Conservation (phyloP, 2,888 invertebrate species). For the Tinea trinotella region DNA sequence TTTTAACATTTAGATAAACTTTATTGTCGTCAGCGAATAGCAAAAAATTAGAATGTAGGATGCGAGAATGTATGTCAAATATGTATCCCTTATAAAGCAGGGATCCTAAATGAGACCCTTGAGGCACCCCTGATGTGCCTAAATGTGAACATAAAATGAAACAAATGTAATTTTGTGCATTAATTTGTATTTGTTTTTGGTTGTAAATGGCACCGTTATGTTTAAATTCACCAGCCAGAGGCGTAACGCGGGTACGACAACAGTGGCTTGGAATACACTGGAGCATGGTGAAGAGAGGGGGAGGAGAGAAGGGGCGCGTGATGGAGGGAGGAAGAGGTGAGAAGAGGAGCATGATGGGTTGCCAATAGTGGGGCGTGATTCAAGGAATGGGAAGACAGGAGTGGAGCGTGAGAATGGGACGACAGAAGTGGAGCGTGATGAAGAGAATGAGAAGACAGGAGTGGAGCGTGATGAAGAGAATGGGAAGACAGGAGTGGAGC, state of each 20-base stretch:
- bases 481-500: conserved; percentile 4
- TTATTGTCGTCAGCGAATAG: too few relatives aligned
- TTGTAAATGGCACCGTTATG: too few relatives aligned
- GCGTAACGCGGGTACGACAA: background rate
- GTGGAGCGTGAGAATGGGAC: background rate
- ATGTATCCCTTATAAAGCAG: too few relatives aligned
- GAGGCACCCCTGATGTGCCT: too few relatives aligned
- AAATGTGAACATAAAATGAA: too few relatives aligned
- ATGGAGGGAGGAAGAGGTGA: background rate
- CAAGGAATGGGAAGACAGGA: background rate
- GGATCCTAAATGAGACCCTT: too few relatives aligned
- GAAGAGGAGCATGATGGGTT: background rate
- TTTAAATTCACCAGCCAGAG: background rate
- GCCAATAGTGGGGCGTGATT: background rate
- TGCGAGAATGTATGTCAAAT: too few relatives aligned
- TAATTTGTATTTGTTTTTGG: too few relatives aligned
- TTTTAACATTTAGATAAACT: too few relatives aligned
- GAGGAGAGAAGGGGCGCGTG: background rate
- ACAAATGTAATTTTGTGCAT: too few relatives aligned
- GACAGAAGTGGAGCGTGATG: conserved; percentile 3
- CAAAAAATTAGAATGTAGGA: too few relatives aligned
- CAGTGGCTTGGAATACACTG: background rate
- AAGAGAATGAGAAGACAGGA: background rate
- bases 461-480: conserved; percentile 1
- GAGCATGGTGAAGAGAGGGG: background rate